Conservation (phyloP, 2,888 invertebrate species). For the Himalopsyche anomala region DNA sequence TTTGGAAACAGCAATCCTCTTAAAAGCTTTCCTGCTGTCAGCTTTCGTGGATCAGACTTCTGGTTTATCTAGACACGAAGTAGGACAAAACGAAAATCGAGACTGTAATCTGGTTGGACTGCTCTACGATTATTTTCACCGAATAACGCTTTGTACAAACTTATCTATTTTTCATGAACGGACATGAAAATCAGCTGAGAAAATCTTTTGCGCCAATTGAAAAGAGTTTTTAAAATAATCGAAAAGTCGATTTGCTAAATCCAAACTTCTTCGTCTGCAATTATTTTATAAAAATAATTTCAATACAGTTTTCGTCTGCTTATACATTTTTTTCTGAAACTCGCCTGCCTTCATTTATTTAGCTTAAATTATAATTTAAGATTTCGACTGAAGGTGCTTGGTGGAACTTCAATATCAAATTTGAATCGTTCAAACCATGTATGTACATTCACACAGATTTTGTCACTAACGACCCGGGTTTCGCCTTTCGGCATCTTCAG, state of each 20-base stretch:
- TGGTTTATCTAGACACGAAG: conserved; percentile 43
- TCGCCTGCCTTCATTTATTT: no score
- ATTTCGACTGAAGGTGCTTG: no score
- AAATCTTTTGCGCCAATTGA: neutral
- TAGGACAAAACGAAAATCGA: conserved; percentile 38
- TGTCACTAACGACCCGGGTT: no score
- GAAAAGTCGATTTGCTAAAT: neutral
- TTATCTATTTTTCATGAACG: neutral
- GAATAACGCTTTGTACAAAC: neutral
- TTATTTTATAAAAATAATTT: no score
- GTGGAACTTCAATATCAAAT: no score
- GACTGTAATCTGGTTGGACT: conserved; percentile 15
- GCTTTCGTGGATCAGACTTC: conserved; percentile 41
- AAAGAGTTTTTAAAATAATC: neutral
- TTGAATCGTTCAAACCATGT: no score
- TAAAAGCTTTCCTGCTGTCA: conserved; percentile 51
- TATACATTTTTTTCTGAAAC: no score
- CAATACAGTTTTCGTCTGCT: no score
- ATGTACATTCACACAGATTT: no score
- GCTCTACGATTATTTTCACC: conserved; percentile 40
- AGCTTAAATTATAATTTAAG: no score
- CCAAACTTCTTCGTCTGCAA: no score
- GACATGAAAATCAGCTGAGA: neutral
- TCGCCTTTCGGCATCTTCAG: no score
- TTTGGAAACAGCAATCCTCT: conserved; percentile 53